These are phyloP conservation scores for Ceratosolen fusciceps DNA, from an alignment of 1,140 invertebrate genomes.

Conservation along the genomic window DNA sequence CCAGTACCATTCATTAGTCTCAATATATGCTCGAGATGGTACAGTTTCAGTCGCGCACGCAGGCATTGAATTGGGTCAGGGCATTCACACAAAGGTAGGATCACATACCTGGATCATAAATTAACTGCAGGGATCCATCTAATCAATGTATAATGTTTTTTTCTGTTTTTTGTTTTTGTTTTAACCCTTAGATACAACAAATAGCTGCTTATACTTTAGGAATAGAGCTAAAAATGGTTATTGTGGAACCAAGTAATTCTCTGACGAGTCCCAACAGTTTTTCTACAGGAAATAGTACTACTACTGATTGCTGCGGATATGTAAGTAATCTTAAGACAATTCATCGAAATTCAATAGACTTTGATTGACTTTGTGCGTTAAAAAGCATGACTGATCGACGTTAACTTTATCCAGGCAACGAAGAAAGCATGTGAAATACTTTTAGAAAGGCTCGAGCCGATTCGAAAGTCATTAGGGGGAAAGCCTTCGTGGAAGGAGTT, in stretches of 20 bases:
- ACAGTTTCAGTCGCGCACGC: constrained; percentile 83
- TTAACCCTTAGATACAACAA: constrained; percentile 78
- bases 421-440: constrained; percentile 79
- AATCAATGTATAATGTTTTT: neutral
- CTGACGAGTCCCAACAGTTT: constrained; percentile 76
- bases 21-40: constrained; percentile 83
- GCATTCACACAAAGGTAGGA: constrained; percentile 80
- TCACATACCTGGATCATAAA: neutral
- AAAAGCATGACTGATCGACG: no score
- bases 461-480: constrained; percentile 72
- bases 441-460: constrained; percentile 75
- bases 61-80: constrained; percentile 90
- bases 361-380: no score
- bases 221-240: constrained; percentile 79
- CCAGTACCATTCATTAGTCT: constrained; percentile 77
- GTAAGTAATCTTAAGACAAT: constrained; percentile 65
- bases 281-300: constrained; percentile 80
- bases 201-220: constrained; percentile 82
- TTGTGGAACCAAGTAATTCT: constrained; percentile 77
- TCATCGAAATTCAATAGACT: neutral
- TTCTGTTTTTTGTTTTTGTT: no score
- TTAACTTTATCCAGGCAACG: constrained; percentile 73
- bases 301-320: constrained; percentile 79
- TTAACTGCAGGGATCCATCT: no score
- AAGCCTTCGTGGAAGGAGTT: constrained; percentile 79